Evolutionary conservation across 2,113 vertebrate genomes (phyloP).

Genomic region (Carollia perspicillata): DNA sequence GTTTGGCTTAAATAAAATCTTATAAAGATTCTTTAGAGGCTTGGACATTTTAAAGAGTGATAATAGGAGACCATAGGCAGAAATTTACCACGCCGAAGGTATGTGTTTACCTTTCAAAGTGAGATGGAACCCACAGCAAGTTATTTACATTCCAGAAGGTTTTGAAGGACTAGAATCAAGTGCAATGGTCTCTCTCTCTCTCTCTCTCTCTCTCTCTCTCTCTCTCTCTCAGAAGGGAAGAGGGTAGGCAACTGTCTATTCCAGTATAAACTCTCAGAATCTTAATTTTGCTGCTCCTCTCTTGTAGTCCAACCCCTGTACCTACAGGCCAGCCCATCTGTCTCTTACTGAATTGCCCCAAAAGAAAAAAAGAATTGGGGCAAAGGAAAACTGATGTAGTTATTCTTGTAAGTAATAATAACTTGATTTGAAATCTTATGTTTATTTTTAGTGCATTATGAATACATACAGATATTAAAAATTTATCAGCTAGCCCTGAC

Average conservation of each 20-base stretch:
- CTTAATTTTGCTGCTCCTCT: background rate
- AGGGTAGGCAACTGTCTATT: background rate
- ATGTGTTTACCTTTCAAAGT: background rate
- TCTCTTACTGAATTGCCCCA: background rate
- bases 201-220: background rate
- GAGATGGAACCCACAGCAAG: background rate
- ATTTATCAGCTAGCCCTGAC: background rate
- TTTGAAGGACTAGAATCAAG: background rate
- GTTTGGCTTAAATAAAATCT: background rate
- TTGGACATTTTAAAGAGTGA: background rate
- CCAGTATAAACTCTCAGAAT: background rate
- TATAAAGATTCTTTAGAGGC: background rate
- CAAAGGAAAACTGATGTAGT: background rate
- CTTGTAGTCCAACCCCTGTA: background rate
- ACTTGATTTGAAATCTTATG: background rate
- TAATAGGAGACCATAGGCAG: background rate
- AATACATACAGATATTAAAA: background rate
- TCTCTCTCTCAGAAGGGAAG: background rate
- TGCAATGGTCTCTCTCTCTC: background rate
- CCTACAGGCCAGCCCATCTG: background rate
- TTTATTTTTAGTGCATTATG: background rate
- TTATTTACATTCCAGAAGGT: background rate
- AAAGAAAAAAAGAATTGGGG: background rate
- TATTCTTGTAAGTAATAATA: background rate
- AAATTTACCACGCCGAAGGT: background rate